A percentile compares a stretch with the other conserved stretches of the same genome.
phyloP scores from a whole-genome alignment of 1,140 invertebrate genomes.

The Lasaia peninsularis region DNA sequence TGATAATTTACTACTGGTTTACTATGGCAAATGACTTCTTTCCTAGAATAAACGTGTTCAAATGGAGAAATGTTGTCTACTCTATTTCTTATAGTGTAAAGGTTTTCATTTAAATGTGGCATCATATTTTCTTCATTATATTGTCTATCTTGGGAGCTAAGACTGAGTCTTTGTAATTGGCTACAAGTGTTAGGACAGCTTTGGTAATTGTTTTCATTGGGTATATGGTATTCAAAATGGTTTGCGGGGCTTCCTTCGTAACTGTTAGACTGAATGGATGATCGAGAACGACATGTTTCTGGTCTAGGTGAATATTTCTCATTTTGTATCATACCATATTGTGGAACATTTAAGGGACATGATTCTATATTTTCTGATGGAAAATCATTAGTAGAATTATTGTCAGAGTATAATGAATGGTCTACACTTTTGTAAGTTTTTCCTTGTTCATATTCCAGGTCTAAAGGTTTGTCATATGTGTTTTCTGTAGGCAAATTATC shows the following conservation, averaged over 20 bases:
- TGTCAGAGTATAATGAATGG: constrained; percentile 69
- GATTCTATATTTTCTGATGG: constrained; percentile 44
- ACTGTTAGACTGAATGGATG: constrained; percentile 39
- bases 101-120: constrained; percentile 49
- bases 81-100: constrained; percentile 42
- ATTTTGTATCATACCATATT: constrained; percentile 48
- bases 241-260: constrained; percentile 44
- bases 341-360: constrained; percentile 45
- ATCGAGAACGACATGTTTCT: constrained; percentile 42
- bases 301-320: constrained; percentile 56
- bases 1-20: constrained; percentile 52
- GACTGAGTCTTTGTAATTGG: constrained; percentile 56
- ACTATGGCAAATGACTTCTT: constrained; percentile 46
- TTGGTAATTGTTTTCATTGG: constrained; percentile 47
- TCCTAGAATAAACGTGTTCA: constrained; percentile 51
- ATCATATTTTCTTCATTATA: constrained; percentile 52
- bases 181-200: constrained; percentile 46
- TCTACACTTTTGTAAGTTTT: constrained; percentile 74
- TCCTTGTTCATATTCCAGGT: constrained; percentile 63
- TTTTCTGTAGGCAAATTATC: constrained; percentile 67
- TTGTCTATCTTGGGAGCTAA: constrained; percentile 58
- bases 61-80: constrained; percentile 45
- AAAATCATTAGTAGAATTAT: constrained; percentile 43
- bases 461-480: constrained; percentile 70
- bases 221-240: constrained; percentile 44